Evolutionary conservation across 2,113 vertebrate species (phyloP), one percentile per base, ranked within the genome.

Genomic region (Entosphenus tridentatus): DNA sequence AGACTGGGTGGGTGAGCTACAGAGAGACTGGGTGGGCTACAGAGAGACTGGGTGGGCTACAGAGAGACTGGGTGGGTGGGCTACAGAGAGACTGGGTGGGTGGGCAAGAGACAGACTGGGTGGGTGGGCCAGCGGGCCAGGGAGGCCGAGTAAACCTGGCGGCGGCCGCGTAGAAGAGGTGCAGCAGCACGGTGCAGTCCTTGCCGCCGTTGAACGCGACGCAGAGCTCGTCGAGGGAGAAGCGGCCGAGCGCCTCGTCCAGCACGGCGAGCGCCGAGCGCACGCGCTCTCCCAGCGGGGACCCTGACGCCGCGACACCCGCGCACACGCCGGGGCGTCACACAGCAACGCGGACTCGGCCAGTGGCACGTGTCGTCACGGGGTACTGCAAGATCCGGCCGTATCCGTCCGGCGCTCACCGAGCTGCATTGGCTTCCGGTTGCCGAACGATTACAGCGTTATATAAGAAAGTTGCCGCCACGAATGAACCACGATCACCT

Each of bases 121-220:
- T 68, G 56, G 39, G 57, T 17, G 68, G 54, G 18, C 69, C 68
- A 57, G n/a, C 18, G 69, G 57, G 55, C n/a, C 12, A 54, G 16
- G 16, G 21, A 39, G 39, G 39, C 39, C 5, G 39, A 39, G 39
- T 39, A 39, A 39, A 39, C 39, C 39, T 39, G 39, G 39, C 39
- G 39, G 88, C 71, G 0, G 85, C 87, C 0, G 87, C 88, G 0
- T 92, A 83, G 78, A 82, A 84, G 2, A 96, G 86, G 72, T 98
- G 93, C 12, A 96, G 81, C 70, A 98, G 82, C 0, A 83, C 90
- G 0, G 92, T 98, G 78, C 93, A 96, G 78, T 98, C 93, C 75
- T 98, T 98, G 72, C 93, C 93, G 2, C 93, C 92, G 0, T 98
- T 98, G 80, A 96, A 98, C 57, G 86, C 92, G 67, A 93, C 79